These are phyloP conservation scores for Drosophila acutilabella DNA, from an alignment of 2,888 invertebrate species.

Conservation along the genomic window DNA sequence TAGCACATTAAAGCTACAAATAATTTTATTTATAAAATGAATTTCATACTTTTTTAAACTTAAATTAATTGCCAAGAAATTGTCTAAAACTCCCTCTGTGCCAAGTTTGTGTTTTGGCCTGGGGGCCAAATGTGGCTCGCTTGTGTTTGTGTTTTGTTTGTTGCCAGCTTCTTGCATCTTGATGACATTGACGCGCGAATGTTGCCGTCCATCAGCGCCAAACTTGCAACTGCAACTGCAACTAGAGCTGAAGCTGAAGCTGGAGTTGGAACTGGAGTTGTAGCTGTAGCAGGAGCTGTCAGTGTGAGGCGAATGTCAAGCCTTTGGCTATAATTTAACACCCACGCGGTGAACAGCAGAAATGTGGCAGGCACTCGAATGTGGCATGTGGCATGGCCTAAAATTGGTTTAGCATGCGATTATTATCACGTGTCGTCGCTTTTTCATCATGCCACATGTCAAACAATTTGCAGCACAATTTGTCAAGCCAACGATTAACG, in stretches of 20 bases:
- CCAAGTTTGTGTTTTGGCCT: background rate
- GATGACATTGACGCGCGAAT: conserved; percentile 72
- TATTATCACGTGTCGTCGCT: conserved; percentile 68
- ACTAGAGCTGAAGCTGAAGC: conserved; percentile 21
- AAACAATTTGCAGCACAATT: background rate
- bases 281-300: conserved; percentile 44
- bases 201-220: conserved; percentile 57
- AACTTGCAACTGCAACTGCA: conserved; percentile 27
- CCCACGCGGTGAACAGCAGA: conserved; percentile 58
- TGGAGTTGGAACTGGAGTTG: conserved; percentile 9
- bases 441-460: conserved; percentile 55
- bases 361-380: conserved; percentile 15
- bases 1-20: no score
- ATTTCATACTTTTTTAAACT: no score
- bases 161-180: conserved; percentile 29
- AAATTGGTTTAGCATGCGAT: conserved; percentile 44
- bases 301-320: conserved; percentile 41
- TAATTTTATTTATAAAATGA: no score
- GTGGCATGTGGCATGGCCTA: conserved; percentile 36
- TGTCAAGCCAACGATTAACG: conserved; percentile 4
- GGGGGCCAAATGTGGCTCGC: conserved; percentile 15
- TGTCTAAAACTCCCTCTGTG: background rate
- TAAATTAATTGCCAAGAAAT: no score
- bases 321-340: conserved; percentile 75
- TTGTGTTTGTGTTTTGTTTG: conserved; percentile 10